phyloP scores from a whole-genome alignment of 2,888 invertebrate genomes.

The Drosophila neutralis region DNA sequence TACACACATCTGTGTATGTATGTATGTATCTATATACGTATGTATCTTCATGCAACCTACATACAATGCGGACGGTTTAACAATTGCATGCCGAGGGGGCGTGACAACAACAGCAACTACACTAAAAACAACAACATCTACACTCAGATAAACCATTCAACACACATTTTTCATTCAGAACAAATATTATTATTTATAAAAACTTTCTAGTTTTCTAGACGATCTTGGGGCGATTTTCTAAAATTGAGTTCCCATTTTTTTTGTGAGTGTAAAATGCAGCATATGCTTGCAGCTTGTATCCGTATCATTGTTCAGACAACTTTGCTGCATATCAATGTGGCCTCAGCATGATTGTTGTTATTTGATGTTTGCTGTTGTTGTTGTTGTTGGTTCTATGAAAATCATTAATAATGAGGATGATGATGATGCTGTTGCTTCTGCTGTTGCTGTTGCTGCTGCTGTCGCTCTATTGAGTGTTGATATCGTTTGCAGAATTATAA shows the following conservation, averaged over 20 bases:
- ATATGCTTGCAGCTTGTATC: constrained; percentile 46
- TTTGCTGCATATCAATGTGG: constrained; percentile 57
- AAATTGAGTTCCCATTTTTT: not conserved
- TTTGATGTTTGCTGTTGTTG: constrained; percentile 22
- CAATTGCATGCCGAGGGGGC: constrained; percentile 29
- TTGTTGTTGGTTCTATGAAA: constrained; percentile 55
- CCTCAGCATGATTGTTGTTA: constrained; percentile 17
- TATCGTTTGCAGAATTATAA: constrained; percentile 68
- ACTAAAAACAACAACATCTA: not conserved
- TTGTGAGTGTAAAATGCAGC: constrained; percentile 15
- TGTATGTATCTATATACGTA: constrained; percentile 34
- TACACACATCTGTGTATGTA: not conserved
- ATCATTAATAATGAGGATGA: constrained; percentile 68
- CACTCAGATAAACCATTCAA: not conserved
- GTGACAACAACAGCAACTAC: constrained; percentile 12
- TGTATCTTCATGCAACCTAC: not conserved
- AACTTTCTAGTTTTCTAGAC: no score
- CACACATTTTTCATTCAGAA: not conserved
- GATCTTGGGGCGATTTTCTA: no score
- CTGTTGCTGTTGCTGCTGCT: constrained; percentile 18
- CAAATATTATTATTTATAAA: no score
- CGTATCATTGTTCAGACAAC: constrained; percentile 45
- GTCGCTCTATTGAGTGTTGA: constrained; percentile 52
- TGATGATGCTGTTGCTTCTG: constrained; percentile 53
- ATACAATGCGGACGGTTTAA: constrained; percentile 6